Evolutionary conservation across 2,113 vertebrate genomes (phyloP).

Genomic region (Lutjanus erythropterus): DNA sequence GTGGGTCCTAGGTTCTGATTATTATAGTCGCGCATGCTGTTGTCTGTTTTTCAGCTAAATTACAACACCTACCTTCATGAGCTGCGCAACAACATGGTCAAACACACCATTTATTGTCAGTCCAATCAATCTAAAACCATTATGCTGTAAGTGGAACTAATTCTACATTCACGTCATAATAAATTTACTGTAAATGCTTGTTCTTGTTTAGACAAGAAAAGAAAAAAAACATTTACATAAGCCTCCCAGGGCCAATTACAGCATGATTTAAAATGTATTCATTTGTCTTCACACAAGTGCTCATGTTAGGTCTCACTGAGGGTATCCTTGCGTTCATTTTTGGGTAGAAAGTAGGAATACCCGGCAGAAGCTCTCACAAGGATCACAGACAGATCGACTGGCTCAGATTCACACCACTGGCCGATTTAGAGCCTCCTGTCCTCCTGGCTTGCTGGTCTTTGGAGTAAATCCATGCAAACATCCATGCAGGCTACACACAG

Average conservation of each 20-base stretch:
- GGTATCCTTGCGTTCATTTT: neutral
- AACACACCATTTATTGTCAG: constrained; percentile 14
- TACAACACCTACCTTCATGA: constrained; percentile 6
- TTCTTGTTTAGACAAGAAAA: constrained; percentile 11
- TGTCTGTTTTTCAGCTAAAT: constrained; percentile 20
- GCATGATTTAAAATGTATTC: neutral
- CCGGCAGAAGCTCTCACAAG: constrained; percentile 1
- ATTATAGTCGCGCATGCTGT: constrained; percentile 1
- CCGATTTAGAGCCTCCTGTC: constrained; percentile 45
- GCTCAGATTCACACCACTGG: constrained; percentile 30
- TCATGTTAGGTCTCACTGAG: neutral
- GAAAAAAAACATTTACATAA: neutral
- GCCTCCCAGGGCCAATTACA: neutral
- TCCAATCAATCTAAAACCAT: constrained; percentile 12
- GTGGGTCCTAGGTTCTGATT: neutral
- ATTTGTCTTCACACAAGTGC: neutral
- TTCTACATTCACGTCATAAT: neutral
- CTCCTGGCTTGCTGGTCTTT: constrained; percentile 45
- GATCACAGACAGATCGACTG: neutral
- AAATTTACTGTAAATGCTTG: constrained; percentile 25
- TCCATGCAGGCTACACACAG: constrained; percentile 16
- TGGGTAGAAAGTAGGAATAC: neutral
- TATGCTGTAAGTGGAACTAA: constrained; percentile 6
- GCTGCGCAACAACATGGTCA: neutral
- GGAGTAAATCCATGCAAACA: constrained; percentile 59